These are phyloP conservation scores for Cheilosia soror DNA, from an alignment of 2,888 invertebrate genomes.

Conservation along the genomic window DNA sequence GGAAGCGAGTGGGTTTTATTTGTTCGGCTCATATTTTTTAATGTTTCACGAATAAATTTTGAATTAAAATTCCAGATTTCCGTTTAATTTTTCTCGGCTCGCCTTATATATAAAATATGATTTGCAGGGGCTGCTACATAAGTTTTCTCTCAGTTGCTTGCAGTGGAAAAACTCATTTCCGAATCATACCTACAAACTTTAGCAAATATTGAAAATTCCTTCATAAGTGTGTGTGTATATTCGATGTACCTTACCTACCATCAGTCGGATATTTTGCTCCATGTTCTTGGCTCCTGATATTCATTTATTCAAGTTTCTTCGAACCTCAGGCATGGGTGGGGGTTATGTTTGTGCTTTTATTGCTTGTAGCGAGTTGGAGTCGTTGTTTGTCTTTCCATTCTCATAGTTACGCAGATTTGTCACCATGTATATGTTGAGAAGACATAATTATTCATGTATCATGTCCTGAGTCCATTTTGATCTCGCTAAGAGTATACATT, in stretches of 20 bases:
- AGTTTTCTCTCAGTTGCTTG: no score
- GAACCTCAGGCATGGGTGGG: background rate
- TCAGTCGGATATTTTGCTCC: background rate
- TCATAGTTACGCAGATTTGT: background rate
- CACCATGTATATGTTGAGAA: no score
- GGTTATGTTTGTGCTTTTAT: slow-evolving; percentile 10
- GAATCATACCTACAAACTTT: no score
- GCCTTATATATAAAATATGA: background rate
- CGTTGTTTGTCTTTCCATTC: background rate
- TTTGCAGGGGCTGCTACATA: background rate
- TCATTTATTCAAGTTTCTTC: background rate
- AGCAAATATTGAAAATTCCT: no score
- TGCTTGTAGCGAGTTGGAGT: slow-evolving; percentile 5
- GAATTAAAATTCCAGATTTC: background rate
- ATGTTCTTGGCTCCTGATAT: background rate
- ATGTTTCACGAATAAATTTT: slow-evolving; percentile 3
- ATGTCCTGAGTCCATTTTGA: no score
- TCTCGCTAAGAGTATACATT: no score
- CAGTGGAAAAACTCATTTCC: no score
- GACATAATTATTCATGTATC: no score
- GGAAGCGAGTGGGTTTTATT: background rate
- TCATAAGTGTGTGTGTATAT: no score
- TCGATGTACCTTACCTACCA: no score
- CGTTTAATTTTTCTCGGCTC: background rate
- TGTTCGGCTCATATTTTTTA: background rate